Percentiles rank a stretch among this genome's conserved stretches.
Conservation (phyloP, 2,888 invertebrate genomes). For the Tryphoninae sp. region DNA sequence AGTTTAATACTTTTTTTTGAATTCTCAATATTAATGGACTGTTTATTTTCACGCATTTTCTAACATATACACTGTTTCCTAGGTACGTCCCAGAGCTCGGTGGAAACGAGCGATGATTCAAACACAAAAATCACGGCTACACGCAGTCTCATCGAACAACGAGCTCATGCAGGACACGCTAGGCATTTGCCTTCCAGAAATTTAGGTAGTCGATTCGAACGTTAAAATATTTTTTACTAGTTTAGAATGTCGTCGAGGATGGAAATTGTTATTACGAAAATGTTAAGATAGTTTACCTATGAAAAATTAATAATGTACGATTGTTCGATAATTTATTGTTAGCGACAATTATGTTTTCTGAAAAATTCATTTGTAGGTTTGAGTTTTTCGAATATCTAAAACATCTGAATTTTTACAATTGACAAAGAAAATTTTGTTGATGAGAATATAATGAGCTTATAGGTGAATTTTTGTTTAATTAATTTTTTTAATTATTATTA, state of each 20-base stretch:
- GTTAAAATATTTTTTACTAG: slow-evolving; percentile 14
- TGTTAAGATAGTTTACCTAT: too few relatives aligned
- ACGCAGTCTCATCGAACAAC: slow-evolving; percentile 57
- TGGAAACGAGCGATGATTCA: slow-evolving; percentile 35
- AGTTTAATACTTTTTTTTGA: slow-evolving; percentile 1
- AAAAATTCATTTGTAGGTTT: not conserved
- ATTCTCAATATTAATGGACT: not conserved
- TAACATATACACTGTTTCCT: not conserved
- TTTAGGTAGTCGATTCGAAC: slow-evolving; percentile 33
- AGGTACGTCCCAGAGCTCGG: slow-evolving; percentile 51
- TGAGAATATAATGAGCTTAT: not conserved
- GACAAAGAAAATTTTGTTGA: not conserved
- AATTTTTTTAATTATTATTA: slow-evolving; percentile 8
- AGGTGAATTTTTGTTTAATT: not conserved
- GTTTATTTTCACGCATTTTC: slow-evolving; percentile 7
- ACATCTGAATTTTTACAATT: not conserved
- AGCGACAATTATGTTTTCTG: not conserved
- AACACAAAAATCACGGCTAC: slow-evolving; percentile 30
- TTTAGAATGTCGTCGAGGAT: too few relatives aligned
- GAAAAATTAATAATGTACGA: not conserved
- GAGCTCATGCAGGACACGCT: slow-evolving; percentile 63
- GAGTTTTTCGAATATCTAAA: not conserved
- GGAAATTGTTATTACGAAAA: too few relatives aligned
- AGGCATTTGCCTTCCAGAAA: slow-evolving; percentile 67
- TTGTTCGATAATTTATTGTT: not conserved